phyloP scores from a whole-genome alignment of 1,140 invertebrate genomes.

The Nasonia longicornis region DNA sequence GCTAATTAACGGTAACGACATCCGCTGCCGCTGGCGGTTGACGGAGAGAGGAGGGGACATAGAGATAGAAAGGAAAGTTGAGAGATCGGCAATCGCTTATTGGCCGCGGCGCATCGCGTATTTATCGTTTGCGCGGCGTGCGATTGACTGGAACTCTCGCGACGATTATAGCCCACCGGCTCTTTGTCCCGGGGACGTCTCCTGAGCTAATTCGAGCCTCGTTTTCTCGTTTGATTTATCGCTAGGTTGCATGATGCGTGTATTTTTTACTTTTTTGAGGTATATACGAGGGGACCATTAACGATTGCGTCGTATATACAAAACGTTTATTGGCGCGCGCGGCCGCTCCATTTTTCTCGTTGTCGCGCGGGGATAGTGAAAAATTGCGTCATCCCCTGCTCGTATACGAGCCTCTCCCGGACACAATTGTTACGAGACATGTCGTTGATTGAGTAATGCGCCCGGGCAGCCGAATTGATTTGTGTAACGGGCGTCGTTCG shows the following conservation, averaged over 20 bases:
- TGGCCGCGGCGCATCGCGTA: neutral
- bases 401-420: neutral
- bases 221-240: neutral
- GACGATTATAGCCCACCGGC: neutral
- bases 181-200: neutral
- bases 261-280: too few relatives aligned
- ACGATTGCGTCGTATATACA: neutral
- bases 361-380: neutral
- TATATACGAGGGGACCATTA: neutral
- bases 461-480: neutral
- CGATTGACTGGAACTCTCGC: neutral
- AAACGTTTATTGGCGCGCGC: neutral
- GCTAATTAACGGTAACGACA: slow-evolving; percentile 60
- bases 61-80: neutral
- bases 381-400: neutral
- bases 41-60: neutral
- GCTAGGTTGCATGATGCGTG: neutral
- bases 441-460: slow-evolving; percentile 4
- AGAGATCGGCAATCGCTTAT: neutral
- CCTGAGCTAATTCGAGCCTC: neutral
- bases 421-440: slow-evolving; percentile 10
- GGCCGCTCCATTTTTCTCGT: neutral
- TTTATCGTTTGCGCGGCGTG: neutral
- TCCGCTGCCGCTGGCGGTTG: slow-evolving; percentile 40
- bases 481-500: neutral